Conservation (phyloP, 2,888 invertebrate species). For the Lycocerus yunnanus region DNA sequence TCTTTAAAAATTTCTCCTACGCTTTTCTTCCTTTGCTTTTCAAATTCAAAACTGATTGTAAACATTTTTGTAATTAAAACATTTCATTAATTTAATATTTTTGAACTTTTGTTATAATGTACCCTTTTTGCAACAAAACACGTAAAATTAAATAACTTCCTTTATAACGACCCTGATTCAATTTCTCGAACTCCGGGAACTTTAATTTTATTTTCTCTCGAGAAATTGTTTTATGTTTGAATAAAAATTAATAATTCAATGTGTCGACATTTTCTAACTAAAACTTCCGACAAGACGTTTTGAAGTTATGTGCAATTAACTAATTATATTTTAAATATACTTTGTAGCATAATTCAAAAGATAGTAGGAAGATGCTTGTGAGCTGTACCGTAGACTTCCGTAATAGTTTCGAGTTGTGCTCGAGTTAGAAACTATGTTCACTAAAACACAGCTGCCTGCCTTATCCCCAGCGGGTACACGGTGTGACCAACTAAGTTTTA, state of each 20-base stretch:
- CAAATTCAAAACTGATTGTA: not conserved
- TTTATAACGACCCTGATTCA: not conserved
- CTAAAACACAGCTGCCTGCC: not conserved
- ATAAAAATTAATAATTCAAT: not conserved
- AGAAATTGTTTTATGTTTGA: not conserved
- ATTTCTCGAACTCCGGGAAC: not conserved
- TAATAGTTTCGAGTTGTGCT: not conserved
- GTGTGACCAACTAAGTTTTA: not conserved
- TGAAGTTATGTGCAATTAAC: not conserved
- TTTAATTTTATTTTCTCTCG: not conserved
- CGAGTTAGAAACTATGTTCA: not conserved
- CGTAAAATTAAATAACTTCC: not conserved
- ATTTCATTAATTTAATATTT: not conserved
- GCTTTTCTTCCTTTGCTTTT: not conserved
- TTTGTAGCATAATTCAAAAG: not conserved
- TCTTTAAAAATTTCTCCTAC: not conserved
- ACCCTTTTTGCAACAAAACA: not conserved
- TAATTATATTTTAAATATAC: not conserved
- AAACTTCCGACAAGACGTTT: not conserved
- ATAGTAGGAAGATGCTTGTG: not conserved
- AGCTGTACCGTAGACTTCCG: not conserved
- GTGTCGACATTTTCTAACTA: not conserved
- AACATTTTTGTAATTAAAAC: not conserved
- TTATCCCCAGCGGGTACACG: no score
- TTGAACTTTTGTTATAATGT: not conserved